These are phyloP conservation scores for Diploptera punctata DNA, from an alignment of 2,888 invertebrate genomes.

Conservation along the genomic window DNA sequence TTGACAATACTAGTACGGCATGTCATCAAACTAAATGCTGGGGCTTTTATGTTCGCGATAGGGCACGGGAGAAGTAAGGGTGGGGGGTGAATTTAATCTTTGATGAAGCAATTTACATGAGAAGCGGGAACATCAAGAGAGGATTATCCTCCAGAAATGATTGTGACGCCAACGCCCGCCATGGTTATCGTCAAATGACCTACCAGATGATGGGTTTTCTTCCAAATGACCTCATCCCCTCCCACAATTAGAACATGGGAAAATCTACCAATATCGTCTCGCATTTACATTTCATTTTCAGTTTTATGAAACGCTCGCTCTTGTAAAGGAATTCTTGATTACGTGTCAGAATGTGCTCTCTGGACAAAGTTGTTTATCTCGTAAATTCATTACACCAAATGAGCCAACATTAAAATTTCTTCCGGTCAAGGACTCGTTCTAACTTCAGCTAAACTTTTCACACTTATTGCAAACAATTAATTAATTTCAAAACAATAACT, in stretches of 20 bases:
- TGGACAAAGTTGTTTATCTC: not conserved
- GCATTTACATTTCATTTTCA: slow-evolving; percentile 8
- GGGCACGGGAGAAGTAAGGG: not conserved
- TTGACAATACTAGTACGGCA: not conserved
- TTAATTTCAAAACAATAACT: no score
- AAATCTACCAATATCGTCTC: slow-evolving; percentile 14
- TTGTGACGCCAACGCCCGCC: not conserved
- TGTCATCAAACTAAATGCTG: slow-evolving; percentile 17
- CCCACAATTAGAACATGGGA: slow-evolving; percentile 17
- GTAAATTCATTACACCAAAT: no score
- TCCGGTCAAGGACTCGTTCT: no score
- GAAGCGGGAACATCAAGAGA: slow-evolving; percentile 9
- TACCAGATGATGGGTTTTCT: not conserved
- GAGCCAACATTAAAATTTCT: no score
- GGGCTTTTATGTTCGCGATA: not conserved
- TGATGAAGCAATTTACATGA: slow-evolving; percentile 35
- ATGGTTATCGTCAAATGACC: not conserved
- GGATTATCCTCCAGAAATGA: slow-evolving; percentile 10
- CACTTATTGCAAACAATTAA: no score
- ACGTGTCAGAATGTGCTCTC: slow-evolving; percentile 19
- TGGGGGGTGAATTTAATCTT: not conserved
- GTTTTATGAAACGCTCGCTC: not conserved
- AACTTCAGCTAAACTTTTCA: no score
- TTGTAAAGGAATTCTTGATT: slow-evolving; percentile 15
- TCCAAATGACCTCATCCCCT: no score